Evolutionary conservation across 2,797 vertebrate genomes (phyloP), one percentile per base, ranked within the genome.

Genomic region (Schizothorax lantsangensis): DNA sequence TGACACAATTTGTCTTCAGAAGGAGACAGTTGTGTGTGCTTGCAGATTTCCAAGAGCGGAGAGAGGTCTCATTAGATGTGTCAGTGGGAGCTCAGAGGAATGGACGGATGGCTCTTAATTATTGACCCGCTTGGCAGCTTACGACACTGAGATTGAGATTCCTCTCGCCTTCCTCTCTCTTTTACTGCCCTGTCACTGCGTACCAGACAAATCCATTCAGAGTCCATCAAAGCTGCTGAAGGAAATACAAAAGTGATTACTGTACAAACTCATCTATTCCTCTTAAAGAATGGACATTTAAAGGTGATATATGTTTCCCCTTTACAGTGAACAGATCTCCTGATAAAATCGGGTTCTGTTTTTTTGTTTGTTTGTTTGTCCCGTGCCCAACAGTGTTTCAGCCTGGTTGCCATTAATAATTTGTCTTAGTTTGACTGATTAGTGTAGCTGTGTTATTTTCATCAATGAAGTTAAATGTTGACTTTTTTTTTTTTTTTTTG

Each of bases 81-180:
- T 87, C 85, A 89, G 84, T 57, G 69, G 86, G 84, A 86, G 82
- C 84, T 84, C 74, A 62, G 83, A 80, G 75, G 77, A 84, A 74
- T 80, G 52, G 77, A 52, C n/a, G 79, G 74, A 47, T 85, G 59
- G 52, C 73, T 87, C 82, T 89, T 91, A 88, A 91, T 91, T 92
- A 90, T 81, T 86, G 85, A 88, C 87, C 83, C 84, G 12, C 62
- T 85, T 88, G 87, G 79, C 88, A 73, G 82, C 64, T 86, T 66
- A 45, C 6, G 71, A 84, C 84, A 69, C 68, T 23, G 66, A 89
- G 74, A 69, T 72, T 14, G n/a, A 87, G 82, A 85, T 77, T 79
- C 62, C 36, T 59, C 75, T 69, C 62, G 15, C 62, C 80, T 84
- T 54, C 14, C 69, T 77, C 38, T 19, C 36, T 38, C 30, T 80